Conservation (phyloP, 2,888 invertebrate genomes). For the Glyphotaelius pellucidus region DNA sequence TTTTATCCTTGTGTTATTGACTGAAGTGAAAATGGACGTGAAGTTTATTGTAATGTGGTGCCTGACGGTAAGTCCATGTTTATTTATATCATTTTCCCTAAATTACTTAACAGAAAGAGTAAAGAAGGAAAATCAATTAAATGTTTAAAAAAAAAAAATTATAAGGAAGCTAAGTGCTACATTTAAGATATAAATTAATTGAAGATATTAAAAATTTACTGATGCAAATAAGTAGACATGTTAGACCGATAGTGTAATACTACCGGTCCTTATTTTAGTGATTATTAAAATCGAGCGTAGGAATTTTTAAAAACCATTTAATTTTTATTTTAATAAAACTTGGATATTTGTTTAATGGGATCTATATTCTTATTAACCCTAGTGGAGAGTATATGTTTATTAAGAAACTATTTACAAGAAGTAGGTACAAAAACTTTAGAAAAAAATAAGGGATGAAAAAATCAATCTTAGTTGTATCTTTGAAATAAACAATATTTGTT, state of each 20-base stretch:
- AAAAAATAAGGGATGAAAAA: neutral
- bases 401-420: neutral
- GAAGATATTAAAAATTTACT: too few relatives aligned
- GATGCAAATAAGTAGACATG: too few relatives aligned
- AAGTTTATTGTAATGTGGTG: conserved; percentile 26
- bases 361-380: neutral
- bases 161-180: neutral
- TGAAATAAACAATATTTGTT: neutral
- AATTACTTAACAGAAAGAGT: neutral
- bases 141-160: neutral
- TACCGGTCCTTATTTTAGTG: too few relatives aligned
- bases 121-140: neutral
- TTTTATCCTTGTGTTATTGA: conserved; percentile 9
- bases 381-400: neutral
- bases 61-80: conserved; percentile 22
- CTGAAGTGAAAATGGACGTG: conserved; percentile 37
- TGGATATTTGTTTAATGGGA: too few relatives aligned
- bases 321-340: too few relatives aligned
- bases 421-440: too few relatives aligned
- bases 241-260: too few relatives aligned
- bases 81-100: neutral
- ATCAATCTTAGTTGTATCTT: neutral
- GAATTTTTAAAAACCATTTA: too few relatives aligned
- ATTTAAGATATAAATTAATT: neutral
- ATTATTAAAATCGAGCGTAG: too few relatives aligned